Base-by-base conservation (phyloP, 2,888 invertebrate species). In the Junonia oenone region DNA sequence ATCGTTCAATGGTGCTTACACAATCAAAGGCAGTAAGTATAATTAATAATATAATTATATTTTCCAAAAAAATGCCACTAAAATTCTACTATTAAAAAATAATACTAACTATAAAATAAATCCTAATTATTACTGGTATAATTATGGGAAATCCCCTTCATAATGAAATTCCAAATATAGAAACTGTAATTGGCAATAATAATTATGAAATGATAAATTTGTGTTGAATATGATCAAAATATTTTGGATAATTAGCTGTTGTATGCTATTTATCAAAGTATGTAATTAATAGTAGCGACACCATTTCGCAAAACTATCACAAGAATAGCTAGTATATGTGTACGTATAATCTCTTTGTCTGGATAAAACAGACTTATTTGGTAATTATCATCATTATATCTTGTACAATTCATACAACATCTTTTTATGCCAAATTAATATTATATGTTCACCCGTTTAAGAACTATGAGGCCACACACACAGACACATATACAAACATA, bases 1-100 rank as follows among this genome's bases (percentile, higher is more conserved):
- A 62, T 58, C 58, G 0, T 73, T 78, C 11, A 55, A 66, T 0
- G 83, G 83, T 19, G 52, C 59, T 13, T 76, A 76, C 56, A 60
- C 65, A n/a, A 73, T 76, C n/a, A 66, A 70, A 59, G 68, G 74
- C 63, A 78, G 85, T 86, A 73, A 78, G 81, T 72, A 59, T 49
- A 52, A n/a, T n/a, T n/a, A n/a, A n/a, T n/a, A n/a, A n/a, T n/a
- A 13, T 8, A 29, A 8, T 27, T 8, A 27, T 8, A 27, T 8
- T 27, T 27, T 1, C 27, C n/a, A 27, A 2, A 27, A 27, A 27
- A 1, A 8, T 1, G 6, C 27, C 22, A 22, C 22, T 5, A 22
- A 22, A 22, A 22, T 2, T n/a, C n/a, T n/a, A n/a, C n/a, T n/a
- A n/a, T n/a, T 22, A 22, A 2, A 3, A 22, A 22, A 3, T 3